Base-by-base conservation (phyloP, 2,113 vertebrate genomes). In the Amphiprion ocellaris region DNA sequence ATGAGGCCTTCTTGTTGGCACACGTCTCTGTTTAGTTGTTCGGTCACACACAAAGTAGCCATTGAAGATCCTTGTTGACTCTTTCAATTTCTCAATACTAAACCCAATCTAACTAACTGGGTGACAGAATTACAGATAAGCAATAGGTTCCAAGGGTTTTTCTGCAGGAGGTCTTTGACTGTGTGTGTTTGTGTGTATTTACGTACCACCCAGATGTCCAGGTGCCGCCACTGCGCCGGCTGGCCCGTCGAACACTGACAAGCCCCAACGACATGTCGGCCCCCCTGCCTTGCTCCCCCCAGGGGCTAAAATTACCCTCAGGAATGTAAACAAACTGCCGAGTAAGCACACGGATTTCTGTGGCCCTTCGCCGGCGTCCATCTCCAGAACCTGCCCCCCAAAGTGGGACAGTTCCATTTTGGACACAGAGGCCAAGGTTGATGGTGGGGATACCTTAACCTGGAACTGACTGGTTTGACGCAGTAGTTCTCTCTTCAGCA, bases 301-400 rank as follows among this genome's bases (percentile, higher is more conserved):
- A 33, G 89, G 87, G 92, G 92, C 91, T 94, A 94, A 94, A 94
- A 93, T 93, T 94, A 94, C 93, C 90, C 82, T 82, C 79, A 91
- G 93, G 94, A 95, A 94, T 95, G 94, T 94, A 95, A 95, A 94
- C 93, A 95, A 81, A 92, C 87, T 92, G 92, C 92, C 23, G 92
- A 94, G 92, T 93, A 93, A 94, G 94, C 93, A 91, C 87, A 87
- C 78, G 5, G 78, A 79, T 92, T 85, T 90, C 87, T 90, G 79
- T 84, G 70, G 80, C 84, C 89, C 77, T 77, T 81, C 10, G 53
- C 72, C 74, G 37, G 56, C 7, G 66, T 90, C 74, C 68, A 4
- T 77, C 71, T 85, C 77, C 68, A 79, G 7, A 85, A 86, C 69
- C 65, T 17, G 1, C 60, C 66, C 77, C 58, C 68, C 65, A 79